A percentile compares a stretch with the other conserved stretches of the same genome.
phyloP scores from a whole-genome alignment of 2,113 vertebrate genomes.

The Rutilus rutilus region DNA sequence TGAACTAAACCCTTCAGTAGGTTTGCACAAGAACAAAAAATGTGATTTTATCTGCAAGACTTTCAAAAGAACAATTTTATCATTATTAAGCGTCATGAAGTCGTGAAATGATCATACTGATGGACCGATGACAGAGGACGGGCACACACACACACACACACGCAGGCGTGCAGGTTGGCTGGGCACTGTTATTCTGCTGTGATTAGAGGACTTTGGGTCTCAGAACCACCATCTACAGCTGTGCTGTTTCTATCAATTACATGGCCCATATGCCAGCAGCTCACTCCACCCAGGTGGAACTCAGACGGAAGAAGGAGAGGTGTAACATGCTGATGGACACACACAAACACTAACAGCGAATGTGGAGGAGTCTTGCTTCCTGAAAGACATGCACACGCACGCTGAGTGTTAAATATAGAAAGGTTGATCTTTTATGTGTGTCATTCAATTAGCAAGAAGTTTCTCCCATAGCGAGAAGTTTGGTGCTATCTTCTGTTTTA shows the following conservation, averaged over 20 bases:
- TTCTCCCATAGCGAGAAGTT: conserved; percentile 26
- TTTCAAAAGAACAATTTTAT: neutral
- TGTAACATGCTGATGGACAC: conserved; percentile 45
- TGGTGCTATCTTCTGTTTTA: neutral
- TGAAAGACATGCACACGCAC: neutral
- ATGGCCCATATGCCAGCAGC: conserved; percentile 77
- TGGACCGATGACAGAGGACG: neutral
- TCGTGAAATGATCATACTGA: neutral
- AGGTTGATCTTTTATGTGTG: neutral
- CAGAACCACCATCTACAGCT: conserved; percentile 76
- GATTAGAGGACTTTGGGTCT: conserved; percentile 75
- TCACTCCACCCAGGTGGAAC: conserved; percentile 71
- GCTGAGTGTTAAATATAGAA: conserved; percentile 23
- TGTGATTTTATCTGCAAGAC: neutral
- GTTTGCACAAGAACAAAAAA: neutral
- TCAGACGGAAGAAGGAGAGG: conserved; percentile 43
- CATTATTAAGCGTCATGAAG: neutral
- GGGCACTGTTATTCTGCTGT: conserved; percentile 65
- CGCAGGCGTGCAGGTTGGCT: conserved; percentile 18
- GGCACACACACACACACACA: neutral
- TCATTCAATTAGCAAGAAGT: conserved; percentile 44
- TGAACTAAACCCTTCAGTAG: neutral
- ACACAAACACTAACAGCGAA: conserved; percentile 18
- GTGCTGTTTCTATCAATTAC: conserved; percentile 84
- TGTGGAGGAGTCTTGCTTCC: conserved; percentile 59